A percentile compares a stretch with the other conserved stretches of the same genome.
phyloP scores from a whole-genome alignment of 2,113 vertebrate species.

The Rousettus leschenaultii region DNA sequence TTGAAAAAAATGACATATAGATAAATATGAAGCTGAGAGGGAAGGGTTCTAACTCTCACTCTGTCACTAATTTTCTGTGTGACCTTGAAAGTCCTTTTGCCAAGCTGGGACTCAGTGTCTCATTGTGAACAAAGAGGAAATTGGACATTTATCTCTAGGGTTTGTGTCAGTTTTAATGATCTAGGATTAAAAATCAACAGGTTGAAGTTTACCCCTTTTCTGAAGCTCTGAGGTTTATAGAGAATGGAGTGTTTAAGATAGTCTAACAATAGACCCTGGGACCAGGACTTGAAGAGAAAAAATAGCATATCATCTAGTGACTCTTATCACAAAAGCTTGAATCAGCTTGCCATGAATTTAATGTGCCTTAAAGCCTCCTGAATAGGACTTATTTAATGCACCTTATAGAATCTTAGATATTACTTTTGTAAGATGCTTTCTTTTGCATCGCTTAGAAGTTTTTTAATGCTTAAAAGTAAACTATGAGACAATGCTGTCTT shows the following conservation, averaged over 20 bases:
- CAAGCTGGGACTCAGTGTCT: not conserved
- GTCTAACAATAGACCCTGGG: not conserved
- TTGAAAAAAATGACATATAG: not conserved
- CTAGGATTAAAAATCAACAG: conserved; percentile 8
- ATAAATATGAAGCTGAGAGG: conserved; percentile 14
- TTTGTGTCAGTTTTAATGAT: conserved; percentile 29
- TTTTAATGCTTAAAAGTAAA: conserved; percentile 15
- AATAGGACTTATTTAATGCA: not conserved
- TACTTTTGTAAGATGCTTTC: not conserved
- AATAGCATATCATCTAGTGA: not conserved
- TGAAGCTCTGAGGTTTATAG: not conserved
- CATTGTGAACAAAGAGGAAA: not conserved
- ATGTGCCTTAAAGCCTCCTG: not conserved
- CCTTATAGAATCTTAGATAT: not conserved
- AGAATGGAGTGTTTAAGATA: not conserved
- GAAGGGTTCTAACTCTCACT: not conserved
- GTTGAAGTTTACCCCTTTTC: not conserved
- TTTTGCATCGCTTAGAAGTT: not conserved
- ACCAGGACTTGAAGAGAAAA: not conserved
- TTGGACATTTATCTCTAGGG: not conserved
- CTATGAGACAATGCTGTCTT: not conserved
- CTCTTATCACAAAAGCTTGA: not conserved
- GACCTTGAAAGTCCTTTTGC: conserved; percentile 6
- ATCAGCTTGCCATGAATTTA: not conserved
- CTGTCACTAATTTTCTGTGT: not conserved